These are phyloP conservation scores for Lethenteron camtschaticum DNA, from an alignment of 2,113 vertebrate genomes.

Conservation along the genomic window DNA sequence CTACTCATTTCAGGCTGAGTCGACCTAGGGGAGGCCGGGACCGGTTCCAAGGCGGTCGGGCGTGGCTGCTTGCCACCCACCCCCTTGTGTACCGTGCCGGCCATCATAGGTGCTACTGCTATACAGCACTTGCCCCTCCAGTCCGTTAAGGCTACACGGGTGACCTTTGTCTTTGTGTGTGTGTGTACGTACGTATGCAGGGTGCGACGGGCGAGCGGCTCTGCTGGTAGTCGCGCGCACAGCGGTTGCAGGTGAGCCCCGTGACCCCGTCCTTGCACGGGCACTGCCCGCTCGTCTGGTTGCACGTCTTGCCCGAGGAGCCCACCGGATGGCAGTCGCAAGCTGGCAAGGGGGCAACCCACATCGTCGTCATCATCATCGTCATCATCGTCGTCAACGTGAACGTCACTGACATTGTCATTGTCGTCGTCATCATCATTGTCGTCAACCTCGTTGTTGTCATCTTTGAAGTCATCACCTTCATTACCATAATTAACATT, in stretches of 20 bases:
- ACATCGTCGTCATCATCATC: too few relatives aligned
- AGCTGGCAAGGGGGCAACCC: slow-evolving; percentile 32
- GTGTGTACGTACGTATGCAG: slow-evolving; percentile 70
- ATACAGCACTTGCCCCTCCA: not conserved
- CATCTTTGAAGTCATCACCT: too few relatives aligned
- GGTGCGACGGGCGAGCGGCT: slow-evolving; percentile 94
- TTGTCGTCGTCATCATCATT: too few relatives aligned
- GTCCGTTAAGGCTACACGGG: not conserved
- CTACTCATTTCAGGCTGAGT: too few relatives aligned
- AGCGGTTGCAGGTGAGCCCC: slow-evolving; percentile 93
- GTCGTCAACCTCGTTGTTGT: too few relatives aligned
- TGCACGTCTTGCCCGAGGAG: slow-evolving; percentile 94
- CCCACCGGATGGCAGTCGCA: slow-evolving; percentile 97
- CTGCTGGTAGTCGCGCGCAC: slow-evolving; percentile 96
- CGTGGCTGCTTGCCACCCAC: not conserved
- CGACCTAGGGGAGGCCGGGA: too few relatives aligned
- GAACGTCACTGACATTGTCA: too few relatives aligned
- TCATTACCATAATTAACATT: too few relatives aligned
- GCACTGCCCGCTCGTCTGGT: slow-evolving; percentile 96
- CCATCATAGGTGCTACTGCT: not conserved
- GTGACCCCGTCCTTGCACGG: slow-evolving; percentile 97
- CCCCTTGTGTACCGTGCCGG: not conserved
- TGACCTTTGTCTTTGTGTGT: not conserved
- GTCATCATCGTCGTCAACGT: too few relatives aligned
- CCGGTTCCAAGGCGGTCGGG: too few relatives aligned